Percentiles rank a stretch among this genome's conserved stretches.
phyloP scores from a whole-genome alignment of 2,797 vertebrate genomes.

The Hypotaenidia philippensis region DNA sequence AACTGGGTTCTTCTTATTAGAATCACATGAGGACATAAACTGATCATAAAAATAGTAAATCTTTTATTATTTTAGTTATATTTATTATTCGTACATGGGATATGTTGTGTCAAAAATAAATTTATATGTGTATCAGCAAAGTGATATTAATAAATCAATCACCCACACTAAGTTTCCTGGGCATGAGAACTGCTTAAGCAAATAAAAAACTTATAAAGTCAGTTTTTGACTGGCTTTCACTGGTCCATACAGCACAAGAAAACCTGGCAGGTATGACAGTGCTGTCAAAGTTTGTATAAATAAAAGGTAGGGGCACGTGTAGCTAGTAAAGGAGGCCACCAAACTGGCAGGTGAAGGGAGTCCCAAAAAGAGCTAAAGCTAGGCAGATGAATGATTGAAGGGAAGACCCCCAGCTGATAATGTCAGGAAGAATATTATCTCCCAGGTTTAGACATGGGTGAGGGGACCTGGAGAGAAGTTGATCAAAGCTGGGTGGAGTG shows the following conservation, averaged over 20 bases:
- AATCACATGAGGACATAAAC: slow-evolving; percentile 41
- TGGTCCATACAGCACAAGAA: background rate
- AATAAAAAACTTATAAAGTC: background rate
- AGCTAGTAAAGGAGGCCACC: background rate
- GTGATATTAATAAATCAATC: slow-evolving; percentile 8
- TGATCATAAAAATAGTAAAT: slow-evolving; percentile 32
- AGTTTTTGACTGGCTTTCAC: background rate
- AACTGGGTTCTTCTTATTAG: slow-evolving; percentile 18
- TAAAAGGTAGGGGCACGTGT: background rate
- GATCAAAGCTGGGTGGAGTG: background rate
- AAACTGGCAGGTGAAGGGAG: background rate
- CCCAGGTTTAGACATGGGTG: background rate
- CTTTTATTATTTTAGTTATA: slow-evolving; percentile 27
- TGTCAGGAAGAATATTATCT: background rate
- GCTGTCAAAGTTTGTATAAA: background rate
- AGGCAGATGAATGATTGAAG: background rate
- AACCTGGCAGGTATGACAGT: fast-evolving
- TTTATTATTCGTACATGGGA: slow-evolving; percentile 3
- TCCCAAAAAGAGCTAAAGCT: background rate
- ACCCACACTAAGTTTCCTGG: background rate
- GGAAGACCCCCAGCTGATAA: background rate
- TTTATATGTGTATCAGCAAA: background rate
- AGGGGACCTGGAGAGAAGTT: background rate
- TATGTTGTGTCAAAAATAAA: background rate
- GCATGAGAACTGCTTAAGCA: background rate